Evolutionary conservation across 2,888 invertebrate species (phyloP), one percentile per base, ranked within the genome.

Genomic region (Pecten maximus): DNA sequence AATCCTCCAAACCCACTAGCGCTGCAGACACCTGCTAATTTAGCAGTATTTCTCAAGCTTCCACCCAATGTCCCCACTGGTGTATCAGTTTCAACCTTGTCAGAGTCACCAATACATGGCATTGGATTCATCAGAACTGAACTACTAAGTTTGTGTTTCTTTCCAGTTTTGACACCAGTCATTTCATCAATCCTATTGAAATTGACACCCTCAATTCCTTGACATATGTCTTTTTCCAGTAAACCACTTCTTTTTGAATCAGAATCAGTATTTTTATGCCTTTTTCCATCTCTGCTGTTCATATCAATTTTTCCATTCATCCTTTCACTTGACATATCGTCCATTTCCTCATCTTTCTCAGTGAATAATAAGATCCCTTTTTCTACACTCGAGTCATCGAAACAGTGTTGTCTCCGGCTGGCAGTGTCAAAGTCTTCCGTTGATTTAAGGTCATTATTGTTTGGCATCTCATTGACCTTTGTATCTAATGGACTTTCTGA

Each of bases 1-100:
- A 92, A 93, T 48, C 90, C 91, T 74, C 74, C 74, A 35, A 74
- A 74, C 6, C 35, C 74, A 74, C 28, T 10, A 74, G 28, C 10
- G 35, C 28, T 74, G 35, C 74, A 6, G 10, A 74, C 35, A 4
- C 35, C 74, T 28, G 12, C 74, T 60, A 10, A 60, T 16, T 28
- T 28, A 60, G 2, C 28, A 28, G 28, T 28, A 28, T 60, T 10
- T 4, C 28, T 60, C 4, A 15, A 60, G 28, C 6, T 16, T 60
- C 60, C 60, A 60, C n/a, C 60, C n/a, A 6, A 6, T n/a, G 28
- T 60, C 0, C 35, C 35, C 28, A 0, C 35, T 74, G 35, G 15
- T 74, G 74, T 8, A 35, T 35, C 74, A 74, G 35, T 28, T 28
- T 74, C 35, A 2, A 35, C 74, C 35, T 35, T 35, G 10, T 10